Conservation (phyloP, 2,797 vertebrate species). For the Alauda arvensis region DNA sequence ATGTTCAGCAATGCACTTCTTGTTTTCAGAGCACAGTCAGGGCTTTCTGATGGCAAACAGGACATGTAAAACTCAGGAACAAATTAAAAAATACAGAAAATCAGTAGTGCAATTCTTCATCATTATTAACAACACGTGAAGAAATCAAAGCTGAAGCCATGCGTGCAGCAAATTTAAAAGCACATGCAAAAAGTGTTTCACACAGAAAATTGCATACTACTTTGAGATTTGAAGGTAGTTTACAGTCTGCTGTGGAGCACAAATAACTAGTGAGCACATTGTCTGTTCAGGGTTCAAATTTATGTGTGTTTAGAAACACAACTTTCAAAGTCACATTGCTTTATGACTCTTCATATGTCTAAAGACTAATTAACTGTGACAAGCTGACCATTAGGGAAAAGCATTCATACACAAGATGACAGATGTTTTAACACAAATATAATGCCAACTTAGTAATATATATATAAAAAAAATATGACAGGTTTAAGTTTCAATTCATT, state of each 20-base stretch:
- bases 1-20: neutral
- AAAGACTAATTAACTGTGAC: conserved; percentile 72
- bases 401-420: conserved; percentile 59
- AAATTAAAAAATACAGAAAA: neutral
- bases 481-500: conserved; percentile 61
- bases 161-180: neutral
- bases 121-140: neutral
- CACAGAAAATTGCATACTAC: neutral
- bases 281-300: conserved; percentile 30
- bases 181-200: neutral
- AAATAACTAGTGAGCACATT: neutral
- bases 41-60: neutral
- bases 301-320: conserved; percentile 40
- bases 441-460: conserved; percentile 38
- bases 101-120: neutral
- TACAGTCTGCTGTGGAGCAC: neutral
- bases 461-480: conserved; percentile 37
- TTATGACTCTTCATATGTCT: conserved; percentile 56
- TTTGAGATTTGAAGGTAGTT: neutral
- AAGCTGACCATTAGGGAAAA: conserved; percentile 69
- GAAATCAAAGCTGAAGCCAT: neutral
- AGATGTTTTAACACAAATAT: conserved; percentile 61
- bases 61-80: neutral
- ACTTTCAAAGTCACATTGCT: conserved; percentile 65
- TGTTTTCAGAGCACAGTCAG: neutral